Percentiles rank a stretch among this genome's conserved stretches.
These are phyloP conservation scores for Leptothorax acervorum DNA, from an alignment of 2,888 invertebrate genomes.

Conservation along the genomic window DNA sequence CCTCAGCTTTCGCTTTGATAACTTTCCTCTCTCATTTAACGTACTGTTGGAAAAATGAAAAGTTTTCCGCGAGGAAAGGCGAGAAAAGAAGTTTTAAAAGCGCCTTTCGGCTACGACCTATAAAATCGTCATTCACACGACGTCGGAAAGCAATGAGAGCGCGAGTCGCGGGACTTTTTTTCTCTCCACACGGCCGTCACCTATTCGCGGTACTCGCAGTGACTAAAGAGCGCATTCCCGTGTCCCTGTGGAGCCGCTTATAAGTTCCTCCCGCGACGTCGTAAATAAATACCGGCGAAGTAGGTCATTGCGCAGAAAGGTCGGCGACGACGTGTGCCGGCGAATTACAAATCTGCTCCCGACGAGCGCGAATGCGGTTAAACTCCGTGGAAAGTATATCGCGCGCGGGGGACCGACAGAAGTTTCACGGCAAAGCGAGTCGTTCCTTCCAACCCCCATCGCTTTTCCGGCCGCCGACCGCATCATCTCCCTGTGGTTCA, in stretches of 20 bases:
- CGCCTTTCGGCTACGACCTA: conserved; percentile 29
- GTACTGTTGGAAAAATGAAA: conserved; percentile 22
- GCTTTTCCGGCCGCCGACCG: conserved; percentile 36
- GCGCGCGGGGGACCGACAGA: conserved; percentile 51
- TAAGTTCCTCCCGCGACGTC: conserved; percentile 56
- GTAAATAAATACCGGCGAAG: conserved; percentile 62
- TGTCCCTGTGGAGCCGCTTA: conserved; percentile 53
- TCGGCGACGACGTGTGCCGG: conserved; percentile 47
- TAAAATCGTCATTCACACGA: conserved; percentile 50
- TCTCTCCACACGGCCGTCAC: background rate
- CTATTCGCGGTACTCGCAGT: conserved; percentile 3
- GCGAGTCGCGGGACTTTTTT: conserved; percentile 9
- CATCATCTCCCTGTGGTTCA: conserved; percentile 45
- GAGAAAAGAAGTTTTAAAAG: conserved; percentile 39
- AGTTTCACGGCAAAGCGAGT: conserved; percentile 54
- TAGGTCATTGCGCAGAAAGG: conserved; percentile 50
- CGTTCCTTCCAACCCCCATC: conserved; percentile 26
- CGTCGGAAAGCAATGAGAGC: conserved; percentile 14
- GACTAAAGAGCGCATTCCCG: conserved; percentile 47
- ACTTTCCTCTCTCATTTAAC: conserved; percentile 27
- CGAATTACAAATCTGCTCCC: conserved; percentile 57
- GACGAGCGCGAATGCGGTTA: conserved; percentile 52
- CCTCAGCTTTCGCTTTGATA: conserved; percentile 20
- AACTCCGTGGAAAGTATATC: conserved; percentile 65
- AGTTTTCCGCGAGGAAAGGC: conserved; percentile 9